These are phyloP conservation scores for Salticus scenicus DNA, from an alignment of 2,888 invertebrate species.

Conservation along the genomic window DNA sequence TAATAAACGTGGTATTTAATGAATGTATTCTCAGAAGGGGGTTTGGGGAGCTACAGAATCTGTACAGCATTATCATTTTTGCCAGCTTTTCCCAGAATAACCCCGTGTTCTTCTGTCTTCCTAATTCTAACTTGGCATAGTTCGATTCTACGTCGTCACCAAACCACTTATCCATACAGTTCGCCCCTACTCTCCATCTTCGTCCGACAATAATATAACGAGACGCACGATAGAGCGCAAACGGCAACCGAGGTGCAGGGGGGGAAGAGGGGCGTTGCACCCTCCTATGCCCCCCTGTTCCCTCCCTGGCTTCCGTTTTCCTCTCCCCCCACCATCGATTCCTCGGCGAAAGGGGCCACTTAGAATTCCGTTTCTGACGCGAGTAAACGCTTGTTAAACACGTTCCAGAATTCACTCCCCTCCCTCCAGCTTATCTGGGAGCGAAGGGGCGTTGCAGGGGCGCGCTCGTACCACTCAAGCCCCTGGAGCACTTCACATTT, in stretches of 20 bases:
- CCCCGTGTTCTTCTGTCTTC: not conserved
- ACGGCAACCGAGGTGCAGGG: conserved; percentile 28
- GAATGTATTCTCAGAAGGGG: not conserved
- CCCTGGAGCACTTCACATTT: conserved; percentile 56
- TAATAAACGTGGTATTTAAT: too few species aligned
- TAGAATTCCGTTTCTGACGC: conserved; percentile 67
- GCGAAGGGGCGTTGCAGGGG: conserved; percentile 16
- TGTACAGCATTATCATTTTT: not conserved
- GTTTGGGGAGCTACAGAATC: not conserved
- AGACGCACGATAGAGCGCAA: conserved; percentile 38
- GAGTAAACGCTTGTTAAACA: conserved; percentile 70
- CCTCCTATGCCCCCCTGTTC: not conserved
- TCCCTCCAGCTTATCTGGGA: conserved; percentile 12
- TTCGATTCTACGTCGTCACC: not conserved
- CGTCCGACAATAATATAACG: conserved; percentile 59
- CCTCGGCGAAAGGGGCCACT: conserved; percentile 57
- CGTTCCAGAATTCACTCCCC: conserved; percentile 60
- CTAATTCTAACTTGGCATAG: not conserved
- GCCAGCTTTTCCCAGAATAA: not conserved
- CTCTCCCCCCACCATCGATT: conserved; percentile 16
- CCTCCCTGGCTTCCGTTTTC: conserved; percentile 8
- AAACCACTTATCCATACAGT: not conserved
- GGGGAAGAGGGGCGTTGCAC: not conserved
- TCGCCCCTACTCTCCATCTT: not conserved
- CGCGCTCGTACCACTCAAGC: not conserved